Evolutionary conservation across 2,113 vertebrate genomes (phyloP).

Genomic region (Boulengeromyrus knoepffleri): DNA sequence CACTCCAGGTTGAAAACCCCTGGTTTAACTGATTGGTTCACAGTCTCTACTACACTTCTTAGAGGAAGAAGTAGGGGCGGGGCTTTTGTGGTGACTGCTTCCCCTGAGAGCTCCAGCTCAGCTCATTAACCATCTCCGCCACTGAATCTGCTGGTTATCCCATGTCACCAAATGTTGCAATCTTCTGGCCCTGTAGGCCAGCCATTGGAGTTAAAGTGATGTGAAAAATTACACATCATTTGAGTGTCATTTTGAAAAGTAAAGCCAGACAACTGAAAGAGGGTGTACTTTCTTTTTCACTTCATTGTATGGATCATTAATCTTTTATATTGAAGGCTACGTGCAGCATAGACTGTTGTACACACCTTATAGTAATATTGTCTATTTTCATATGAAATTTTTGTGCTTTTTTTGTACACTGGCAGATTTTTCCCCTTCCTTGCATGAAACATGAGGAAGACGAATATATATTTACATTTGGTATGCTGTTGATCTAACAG

Average conservation of each 20-base stretch:
- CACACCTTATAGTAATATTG: constrained; percentile 65
- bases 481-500: constrained; percentile 51
- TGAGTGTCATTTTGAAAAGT: not conserved
- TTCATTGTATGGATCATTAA: constrained; percentile 40
- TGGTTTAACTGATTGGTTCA: not conserved
- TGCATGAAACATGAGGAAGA: constrained; percentile 55
- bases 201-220: not conserved
- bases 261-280: not conserved
- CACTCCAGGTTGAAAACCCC: not conserved
- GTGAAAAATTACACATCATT: not conserved
- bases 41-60: not conserved
- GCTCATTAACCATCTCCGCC: not conserved
- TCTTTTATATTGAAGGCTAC: constrained; percentile 60
- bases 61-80: not conserved
- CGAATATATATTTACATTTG: constrained; percentile 62
- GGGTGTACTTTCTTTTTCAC: not conserved
- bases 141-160: not conserved
- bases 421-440: constrained; percentile 58
- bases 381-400: constrained; percentile 68
- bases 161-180: not conserved
- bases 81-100: not conserved
- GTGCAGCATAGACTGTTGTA: constrained; percentile 62
- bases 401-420: constrained; percentile 63
- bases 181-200: not conserved
- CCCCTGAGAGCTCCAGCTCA: not conserved